A percentile compares a stretch with the other conserved stretches of the same genome.
Conservation (phyloP, 2,113 vertebrate species). For the Siniperca knerii region DNA sequence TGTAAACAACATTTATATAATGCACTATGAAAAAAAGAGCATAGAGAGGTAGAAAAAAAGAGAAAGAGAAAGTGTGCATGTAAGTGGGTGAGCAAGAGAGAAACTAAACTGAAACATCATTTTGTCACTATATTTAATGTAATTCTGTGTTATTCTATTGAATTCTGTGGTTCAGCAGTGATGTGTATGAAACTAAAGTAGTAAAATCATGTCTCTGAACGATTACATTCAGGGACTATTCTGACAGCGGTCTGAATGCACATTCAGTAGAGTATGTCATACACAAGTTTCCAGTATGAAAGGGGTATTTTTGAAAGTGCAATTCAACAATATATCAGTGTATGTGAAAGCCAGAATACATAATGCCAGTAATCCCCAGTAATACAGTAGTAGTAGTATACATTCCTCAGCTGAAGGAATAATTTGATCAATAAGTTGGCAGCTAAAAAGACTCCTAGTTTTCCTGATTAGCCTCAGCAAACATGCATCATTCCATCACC, state of each 20-base stretch:
- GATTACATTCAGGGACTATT: not conserved
- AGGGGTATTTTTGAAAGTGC: not conserved
- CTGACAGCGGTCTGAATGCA: not conserved
- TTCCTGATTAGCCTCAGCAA: constrained; percentile 4
- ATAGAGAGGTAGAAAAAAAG: not conserved
- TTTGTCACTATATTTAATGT: not conserved
- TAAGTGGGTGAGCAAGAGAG: not conserved
- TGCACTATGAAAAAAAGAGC: not conserved
- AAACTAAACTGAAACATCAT: constrained; percentile 14
- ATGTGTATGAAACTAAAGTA: not conserved
- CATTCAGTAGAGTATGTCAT: not conserved
- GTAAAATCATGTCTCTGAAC: not conserved
- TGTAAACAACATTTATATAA: not conserved
- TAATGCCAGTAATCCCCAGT: not conserved
- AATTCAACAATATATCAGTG: not conserved
- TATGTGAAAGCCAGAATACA: not conserved
- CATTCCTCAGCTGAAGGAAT: not conserved
- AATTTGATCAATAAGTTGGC: not conserved
- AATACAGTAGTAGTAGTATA: not conserved
- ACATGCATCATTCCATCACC: not conserved
- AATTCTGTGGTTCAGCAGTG: constrained; percentile 10
- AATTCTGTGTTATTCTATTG: not conserved
- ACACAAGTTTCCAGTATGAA: not conserved
- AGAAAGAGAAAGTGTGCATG: not conserved
- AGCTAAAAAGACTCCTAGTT: not conserved